phyloP scores from a whole-genome alignment of 1,140 invertebrate species.

The Drosophila neocordata region DNA sequence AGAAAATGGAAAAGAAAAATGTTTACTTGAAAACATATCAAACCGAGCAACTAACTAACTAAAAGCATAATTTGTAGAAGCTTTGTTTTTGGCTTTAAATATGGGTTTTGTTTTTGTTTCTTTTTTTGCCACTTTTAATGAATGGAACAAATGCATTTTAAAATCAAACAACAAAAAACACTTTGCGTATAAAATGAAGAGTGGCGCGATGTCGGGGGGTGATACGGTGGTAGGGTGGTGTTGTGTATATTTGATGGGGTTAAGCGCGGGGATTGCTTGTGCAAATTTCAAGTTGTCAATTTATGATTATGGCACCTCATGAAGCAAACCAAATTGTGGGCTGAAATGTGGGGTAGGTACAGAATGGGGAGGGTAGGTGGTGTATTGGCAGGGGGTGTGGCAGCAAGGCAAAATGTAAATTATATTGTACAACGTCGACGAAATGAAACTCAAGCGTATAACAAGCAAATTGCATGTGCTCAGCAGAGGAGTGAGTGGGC shows the following conservation, averaged over 20 bases:
- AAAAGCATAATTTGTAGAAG: conserved; percentile 57
- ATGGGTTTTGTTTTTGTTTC: too few species aligned
- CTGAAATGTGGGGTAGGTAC: neutral
- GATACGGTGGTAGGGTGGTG: too few species aligned
- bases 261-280: conserved; percentile 53
- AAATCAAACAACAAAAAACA: conserved; percentile 72
- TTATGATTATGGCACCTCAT: conserved; percentile 81
- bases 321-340: conserved; percentile 38
- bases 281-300: conserved; percentile 81
- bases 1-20: conserved; percentile 1
- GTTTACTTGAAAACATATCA: conserved; percentile 53
- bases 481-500: neutral
- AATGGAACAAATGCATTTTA: conserved; percentile 68
- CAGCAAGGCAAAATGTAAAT: conserved; percentile 68
- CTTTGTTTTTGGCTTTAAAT: conserved; percentile 35
- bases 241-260: neutral
- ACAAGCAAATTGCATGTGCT: conserved; percentile 69
- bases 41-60: conserved; percentile 36
- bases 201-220: neutral
- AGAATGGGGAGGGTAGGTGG: too few species aligned
- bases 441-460: conserved; percentile 75
- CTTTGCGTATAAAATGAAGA: conserved; percentile 11
- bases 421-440: conserved; percentile 57
- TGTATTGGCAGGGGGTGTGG: neutral
- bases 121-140: conserved; percentile 71